These are phyloP conservation scores for Drosophila sp. DNA, from an alignment of 1,140 invertebrate genomes.

Conservation along the genomic window DNA sequence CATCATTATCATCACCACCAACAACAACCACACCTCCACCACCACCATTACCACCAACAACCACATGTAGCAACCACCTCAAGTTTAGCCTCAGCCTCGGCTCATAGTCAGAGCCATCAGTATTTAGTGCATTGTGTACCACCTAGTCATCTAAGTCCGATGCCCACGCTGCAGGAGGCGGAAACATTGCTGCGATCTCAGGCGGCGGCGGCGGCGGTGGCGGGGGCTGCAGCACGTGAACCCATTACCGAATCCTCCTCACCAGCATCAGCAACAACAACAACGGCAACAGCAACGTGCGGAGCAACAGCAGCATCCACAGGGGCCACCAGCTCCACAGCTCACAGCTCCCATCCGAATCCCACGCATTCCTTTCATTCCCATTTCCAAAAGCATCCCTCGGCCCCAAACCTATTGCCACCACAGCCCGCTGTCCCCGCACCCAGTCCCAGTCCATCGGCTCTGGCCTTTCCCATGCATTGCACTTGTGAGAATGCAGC, in stretches of 20 bases:
- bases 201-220: slow-evolving; percentile 47
- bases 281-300: slow-evolving; percentile 2
- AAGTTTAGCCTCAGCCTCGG: slow-evolving; percentile 74
- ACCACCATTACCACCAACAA: slow-evolving; percentile 46
- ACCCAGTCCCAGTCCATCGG: slow-evolving; percentile 80
- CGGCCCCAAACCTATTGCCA: slow-evolving; percentile 75
- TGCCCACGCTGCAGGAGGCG: slow-evolving; percentile 79
- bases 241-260: slow-evolving; percentile 14
- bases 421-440: slow-evolving; percentile 65
- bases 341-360: slow-evolving; percentile 17
- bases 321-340: slow-evolving; percentile 29
- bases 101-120: slow-evolving; percentile 81
- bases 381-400: slow-evolving; percentile 82
- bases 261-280: slow-evolving; percentile 17
- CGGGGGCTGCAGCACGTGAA: slow-evolving; percentile 23
- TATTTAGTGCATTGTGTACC: slow-evolving; percentile 82
- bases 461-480: slow-evolving; percentile 78
- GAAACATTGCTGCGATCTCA: slow-evolving; percentile 63
- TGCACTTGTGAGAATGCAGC: slow-evolving; percentile 76
- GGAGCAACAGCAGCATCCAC: slow-evolving; percentile 11
- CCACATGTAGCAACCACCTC: slow-evolving; percentile 76
- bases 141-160: slow-evolving; percentile 79
- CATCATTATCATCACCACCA: slow-evolving; percentile 30
- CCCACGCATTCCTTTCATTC: slow-evolving; percentile 65
- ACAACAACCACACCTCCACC: slow-evolving; percentile 42